phyloP scores from a whole-genome alignment of 2,888 invertebrate genomes.

The Caradrina clavipalpis region DNA sequence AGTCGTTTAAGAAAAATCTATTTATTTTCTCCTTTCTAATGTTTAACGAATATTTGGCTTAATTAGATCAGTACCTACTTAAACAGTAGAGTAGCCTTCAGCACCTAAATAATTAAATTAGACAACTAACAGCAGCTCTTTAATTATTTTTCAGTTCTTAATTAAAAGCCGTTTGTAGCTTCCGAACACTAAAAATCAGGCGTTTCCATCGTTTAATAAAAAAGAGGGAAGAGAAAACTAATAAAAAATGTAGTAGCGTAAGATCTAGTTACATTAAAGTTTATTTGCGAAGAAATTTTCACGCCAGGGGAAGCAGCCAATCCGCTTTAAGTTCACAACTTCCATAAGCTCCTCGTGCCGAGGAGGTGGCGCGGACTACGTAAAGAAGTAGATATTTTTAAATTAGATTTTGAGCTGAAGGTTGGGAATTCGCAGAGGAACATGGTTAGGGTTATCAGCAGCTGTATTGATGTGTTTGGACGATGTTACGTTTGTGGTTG shows the following conservation, averaged over 20 bases:
- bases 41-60: not conserved
- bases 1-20: not conserved
- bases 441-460: constrained; percentile 31
- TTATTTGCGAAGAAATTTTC: constrained; percentile 50
- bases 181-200: not conserved
- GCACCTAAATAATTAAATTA: not conserved
- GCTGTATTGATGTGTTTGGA: constrained; percentile 10
- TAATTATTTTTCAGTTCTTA: not conserved
- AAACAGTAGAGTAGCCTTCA: not conserved
- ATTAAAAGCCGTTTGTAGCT: not conserved
- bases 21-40: not conserved
- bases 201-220: not conserved
- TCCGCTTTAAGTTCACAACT: constrained; percentile 58
- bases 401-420: constrained; percentile 50
- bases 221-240: constrained; percentile 1
- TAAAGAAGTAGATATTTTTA: constrained; percentile 49
- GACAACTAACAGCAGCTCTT: not conserved
- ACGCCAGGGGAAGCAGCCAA: constrained; percentile 45
- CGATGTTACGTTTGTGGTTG: not conserved
- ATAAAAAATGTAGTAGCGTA: constrained; percentile 28
- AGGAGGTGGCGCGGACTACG: constrained; percentile 26
- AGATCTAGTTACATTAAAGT: constrained; percentile 43
- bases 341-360: constrained; percentile 39
- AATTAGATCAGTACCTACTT: too few species aligned
- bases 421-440: constrained; percentile 28